Conservation (phyloP, 2,888 invertebrate species). For the Xestia c-nigrum region DNA sequence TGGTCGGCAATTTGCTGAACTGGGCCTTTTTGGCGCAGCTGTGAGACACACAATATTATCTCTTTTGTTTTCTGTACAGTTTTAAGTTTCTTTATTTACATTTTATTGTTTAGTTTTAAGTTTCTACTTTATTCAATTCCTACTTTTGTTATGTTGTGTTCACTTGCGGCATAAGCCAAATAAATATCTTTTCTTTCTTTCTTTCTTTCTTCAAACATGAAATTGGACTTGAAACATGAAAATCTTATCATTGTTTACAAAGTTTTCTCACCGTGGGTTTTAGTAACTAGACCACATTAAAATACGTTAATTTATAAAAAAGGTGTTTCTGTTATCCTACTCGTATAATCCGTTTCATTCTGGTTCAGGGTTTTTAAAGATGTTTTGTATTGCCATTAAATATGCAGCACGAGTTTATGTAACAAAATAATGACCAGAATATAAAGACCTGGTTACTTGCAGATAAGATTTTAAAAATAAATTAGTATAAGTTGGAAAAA, state of each 20-base stretch:
- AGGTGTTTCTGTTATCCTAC: not conserved
- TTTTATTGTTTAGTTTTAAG: too few species aligned
- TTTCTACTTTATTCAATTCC: too few species aligned
- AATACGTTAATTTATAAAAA: not conserved
- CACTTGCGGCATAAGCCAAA: too few species aligned
- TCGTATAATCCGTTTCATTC: not conserved
- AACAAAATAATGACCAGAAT: not conserved
- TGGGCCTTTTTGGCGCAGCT: too few species aligned
- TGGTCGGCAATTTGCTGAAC: too few species aligned
- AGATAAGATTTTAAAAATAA: not conserved
- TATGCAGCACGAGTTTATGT: not conserved
- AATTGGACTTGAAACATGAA: not conserved
- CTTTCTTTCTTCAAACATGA: too few species aligned
- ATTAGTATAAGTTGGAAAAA: not conserved
- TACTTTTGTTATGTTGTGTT: too few species aligned
- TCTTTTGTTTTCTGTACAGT: too few species aligned
- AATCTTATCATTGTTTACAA: not conserved
- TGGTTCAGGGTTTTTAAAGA: not conserved
- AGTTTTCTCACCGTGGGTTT: not conserved
- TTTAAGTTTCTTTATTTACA: too few species aligned
- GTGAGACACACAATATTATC: too few species aligned
- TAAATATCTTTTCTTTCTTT: too few species aligned
- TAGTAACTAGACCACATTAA: not conserved
- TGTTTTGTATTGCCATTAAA: not conserved
- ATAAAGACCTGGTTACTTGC: not conserved